Conservation (phyloP, 1,140 invertebrate species). For the Drosophila melanogaster region Release_6_plus_ISO1_MT NT_037436.4:7306001-7306500, state of each 20-base stretch:
- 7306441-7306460: slow-evolving; percentile 17
- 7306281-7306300: slow-evolving; percentile 69
- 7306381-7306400: slow-evolving; percentile 1
- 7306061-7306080: background rate
- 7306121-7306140: background rate
- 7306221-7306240: slow-evolving; percentile 18
- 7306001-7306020: slow-evolving; percentile 26
- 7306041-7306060: slow-evolving; percentile 18
- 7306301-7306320: slow-evolving; percentile 44
- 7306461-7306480: slow-evolving; percentile 1
- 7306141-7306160: slow-evolving; percentile 34
- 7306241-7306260: slow-evolving; percentile 9
- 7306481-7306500: slow-evolving; percentile 22
- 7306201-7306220: slow-evolving; percentile 4
- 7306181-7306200: slow-evolving; percentile 38
- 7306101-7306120: background rate
- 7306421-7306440: slow-evolving; percentile 73
- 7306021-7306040: slow-evolving; percentile 19
- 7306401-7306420: slow-evolving; percentile 59
- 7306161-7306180: slow-evolving; percentile 5
- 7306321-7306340: slow-evolving; percentile 54
- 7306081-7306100: background rate
- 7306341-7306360: slow-evolving; percentile 71
- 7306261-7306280: slow-evolving; percentile 43
- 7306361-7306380: slow-evolving; percentile 6